Conservation (phyloP, 2,797 vertebrate genomes). For the Acomys russatus region DNA sequence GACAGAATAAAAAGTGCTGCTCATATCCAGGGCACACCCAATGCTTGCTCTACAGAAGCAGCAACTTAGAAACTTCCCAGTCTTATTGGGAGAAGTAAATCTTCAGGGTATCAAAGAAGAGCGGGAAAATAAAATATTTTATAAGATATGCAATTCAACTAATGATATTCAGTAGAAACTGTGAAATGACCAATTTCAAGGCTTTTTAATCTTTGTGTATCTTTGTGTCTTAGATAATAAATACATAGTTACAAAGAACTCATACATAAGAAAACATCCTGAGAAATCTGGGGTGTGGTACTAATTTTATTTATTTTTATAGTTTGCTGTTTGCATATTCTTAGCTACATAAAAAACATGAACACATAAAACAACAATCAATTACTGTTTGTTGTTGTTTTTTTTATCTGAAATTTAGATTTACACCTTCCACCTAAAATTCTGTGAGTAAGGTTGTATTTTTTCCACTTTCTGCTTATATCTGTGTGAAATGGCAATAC, state of each 20-base stretch:
- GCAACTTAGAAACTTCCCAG: neutral
- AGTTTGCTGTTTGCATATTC: neutral
- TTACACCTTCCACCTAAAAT: neutral
- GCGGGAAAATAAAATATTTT: neutral
- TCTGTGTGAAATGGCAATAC: neutral
- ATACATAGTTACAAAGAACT: neutral
- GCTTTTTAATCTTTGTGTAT: neutral
- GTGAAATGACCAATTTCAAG: conserved; percentile 13
- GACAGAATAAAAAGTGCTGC: neutral
- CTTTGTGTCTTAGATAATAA: neutral
- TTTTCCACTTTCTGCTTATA: neutral
- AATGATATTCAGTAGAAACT: neutral
- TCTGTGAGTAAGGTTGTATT: too few species aligned
- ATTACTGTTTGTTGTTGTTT: neutral
- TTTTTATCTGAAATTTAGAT: neutral
- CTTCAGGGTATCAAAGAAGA: neutral
- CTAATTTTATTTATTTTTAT: conserved; percentile 19
- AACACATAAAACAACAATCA: neutral
- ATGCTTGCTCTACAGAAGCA: neutral
- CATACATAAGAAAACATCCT: neutral
- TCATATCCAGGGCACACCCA: neutral
- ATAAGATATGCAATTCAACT: conserved; percentile 18
- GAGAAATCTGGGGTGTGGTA: neutral
- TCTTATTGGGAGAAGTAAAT: neutral
- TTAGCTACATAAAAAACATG: neutral